These are phyloP conservation scores for Drosophila sordidula DNA, from an alignment of 2,888 invertebrate genomes.

Conservation along the genomic window DNA sequence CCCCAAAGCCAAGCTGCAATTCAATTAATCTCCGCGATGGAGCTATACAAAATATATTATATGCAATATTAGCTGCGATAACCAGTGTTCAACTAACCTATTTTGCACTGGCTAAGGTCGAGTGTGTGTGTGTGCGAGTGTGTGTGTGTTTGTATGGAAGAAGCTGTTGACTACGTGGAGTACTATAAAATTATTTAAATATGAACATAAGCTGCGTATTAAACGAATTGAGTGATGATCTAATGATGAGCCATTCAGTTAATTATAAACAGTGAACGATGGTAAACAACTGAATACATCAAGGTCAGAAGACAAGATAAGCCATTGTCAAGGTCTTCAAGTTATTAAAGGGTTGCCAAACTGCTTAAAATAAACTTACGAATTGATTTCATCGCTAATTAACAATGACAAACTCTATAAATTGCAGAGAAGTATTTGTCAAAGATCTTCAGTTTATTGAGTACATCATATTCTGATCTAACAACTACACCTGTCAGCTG, in stretches of 20 bases:
- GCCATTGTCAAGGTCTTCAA: constrained; percentile 18
- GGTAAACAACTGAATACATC: constrained; percentile 12
- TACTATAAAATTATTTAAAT: constrained; percentile 7
- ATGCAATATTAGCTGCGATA: neutral
- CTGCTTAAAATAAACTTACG: neutral
- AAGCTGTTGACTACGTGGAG: constrained; percentile 6
- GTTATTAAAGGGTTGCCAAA: neutral
- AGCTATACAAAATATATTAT: constrained; percentile 2
- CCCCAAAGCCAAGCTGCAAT: constrained; percentile 24
- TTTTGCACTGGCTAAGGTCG: constrained; percentile 3
- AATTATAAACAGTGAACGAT: constrained; percentile 19
- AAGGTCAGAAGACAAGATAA: constrained; percentile 9
- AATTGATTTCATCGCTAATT: constrained; percentile 3
- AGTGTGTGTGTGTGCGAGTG: neutral
- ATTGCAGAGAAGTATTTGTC: neutral
- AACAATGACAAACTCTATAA: neutral
- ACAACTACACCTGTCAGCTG: too few species aligned
- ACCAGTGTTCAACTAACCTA: constrained; percentile 19
- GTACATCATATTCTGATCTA: too few species aligned
- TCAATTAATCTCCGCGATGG: constrained; percentile 19
- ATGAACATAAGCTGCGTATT: constrained; percentile 10
- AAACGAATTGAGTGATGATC: constrained; percentile 33
- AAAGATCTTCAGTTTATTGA: too few species aligned
- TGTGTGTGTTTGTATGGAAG: constrained; percentile 8
- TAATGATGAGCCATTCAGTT: constrained; percentile 28